These are phyloP conservation scores for Centropristis striata DNA, from an alignment of 2,113 vertebrate species.

Conservation along the genomic window DNA sequence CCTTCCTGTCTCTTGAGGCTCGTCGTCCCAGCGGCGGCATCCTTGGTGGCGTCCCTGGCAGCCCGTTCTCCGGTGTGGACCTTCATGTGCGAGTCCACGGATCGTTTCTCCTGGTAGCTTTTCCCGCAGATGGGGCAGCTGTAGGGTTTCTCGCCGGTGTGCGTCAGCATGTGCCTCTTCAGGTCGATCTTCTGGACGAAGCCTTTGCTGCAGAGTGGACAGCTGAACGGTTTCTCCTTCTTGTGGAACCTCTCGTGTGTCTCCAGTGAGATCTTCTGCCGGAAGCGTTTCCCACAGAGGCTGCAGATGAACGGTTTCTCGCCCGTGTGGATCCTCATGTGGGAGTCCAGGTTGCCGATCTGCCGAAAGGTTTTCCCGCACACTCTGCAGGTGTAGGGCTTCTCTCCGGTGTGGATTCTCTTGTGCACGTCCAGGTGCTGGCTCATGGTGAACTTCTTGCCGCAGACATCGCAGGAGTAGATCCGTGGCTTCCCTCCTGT, in stretches of 20 bases:
- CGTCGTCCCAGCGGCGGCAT: rapidly evolving
- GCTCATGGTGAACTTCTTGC: constrained; percentile 81
- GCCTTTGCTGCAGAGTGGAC: constrained; percentile 70
- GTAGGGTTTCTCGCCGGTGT: constrained; percentile 80
- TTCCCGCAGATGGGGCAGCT: constrained; percentile 69
- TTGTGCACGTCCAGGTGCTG: constrained; percentile 80
- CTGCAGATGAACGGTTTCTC: constrained; percentile 86
- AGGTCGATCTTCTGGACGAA: constrained; percentile 77
- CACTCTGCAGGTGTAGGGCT: constrained; percentile 78
- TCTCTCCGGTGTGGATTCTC: constrained; percentile 77
- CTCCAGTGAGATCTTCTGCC: constrained; percentile 76
- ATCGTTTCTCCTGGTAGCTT: constrained; percentile 78
- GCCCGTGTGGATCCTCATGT: constrained; percentile 86
- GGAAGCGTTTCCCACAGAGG: constrained; percentile 78
- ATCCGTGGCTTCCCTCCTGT: constrained; percentile 48
- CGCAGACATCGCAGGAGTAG: constrained; percentile 76
- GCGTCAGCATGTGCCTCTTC: constrained; percentile 74
- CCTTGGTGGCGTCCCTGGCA: neutral
- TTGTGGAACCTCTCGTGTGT: constrained; percentile 87
- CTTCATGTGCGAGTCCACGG: constrained; percentile 75
- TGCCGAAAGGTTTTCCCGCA: constrained; percentile 88
- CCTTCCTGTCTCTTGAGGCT: constrained; percentile 39
- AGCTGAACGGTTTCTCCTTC: constrained; percentile 67
- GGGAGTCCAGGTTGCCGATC: constrained; percentile 86
- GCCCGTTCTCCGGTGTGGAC: constrained; percentile 52